phyloP scores from a whole-genome alignment of 2,113 vertebrate species.

The Cyphomyrus plagiostoma region DNA sequence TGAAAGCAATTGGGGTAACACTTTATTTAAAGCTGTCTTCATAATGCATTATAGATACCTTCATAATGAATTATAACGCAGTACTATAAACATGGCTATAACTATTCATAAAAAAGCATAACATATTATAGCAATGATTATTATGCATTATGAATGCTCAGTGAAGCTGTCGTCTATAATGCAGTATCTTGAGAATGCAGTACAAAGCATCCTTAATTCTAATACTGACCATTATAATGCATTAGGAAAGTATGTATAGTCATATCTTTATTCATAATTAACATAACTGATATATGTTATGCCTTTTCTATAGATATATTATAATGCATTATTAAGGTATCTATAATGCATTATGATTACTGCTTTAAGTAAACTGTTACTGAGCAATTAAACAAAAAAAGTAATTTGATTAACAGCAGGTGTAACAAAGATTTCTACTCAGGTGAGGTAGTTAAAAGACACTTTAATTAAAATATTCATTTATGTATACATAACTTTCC shows the following conservation, averaged over 20 bases:
- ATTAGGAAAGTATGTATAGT: background rate
- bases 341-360: background rate
- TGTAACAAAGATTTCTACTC: background rate
- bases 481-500: background rate
- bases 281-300: background rate
- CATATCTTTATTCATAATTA: background rate
- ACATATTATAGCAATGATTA: background rate
- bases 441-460: background rate
- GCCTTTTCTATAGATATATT: background rate
- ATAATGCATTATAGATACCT: background rate
- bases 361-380: background rate
- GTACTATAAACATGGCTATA: background rate
- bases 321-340: background rate
- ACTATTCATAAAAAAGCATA: background rate
- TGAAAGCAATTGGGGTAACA: background rate
- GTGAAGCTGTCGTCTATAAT: background rate
- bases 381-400: background rate
- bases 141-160: background rate
- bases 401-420: background rate
- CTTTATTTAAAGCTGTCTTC: background rate
- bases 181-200: background rate
- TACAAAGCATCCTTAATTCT: background rate
- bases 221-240: background rate
- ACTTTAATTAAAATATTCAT: background rate
- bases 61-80: background rate